phyloP scores from a whole-genome alignment of 2,113 vertebrate species.

The Benitochromis conjunctus region DNA sequence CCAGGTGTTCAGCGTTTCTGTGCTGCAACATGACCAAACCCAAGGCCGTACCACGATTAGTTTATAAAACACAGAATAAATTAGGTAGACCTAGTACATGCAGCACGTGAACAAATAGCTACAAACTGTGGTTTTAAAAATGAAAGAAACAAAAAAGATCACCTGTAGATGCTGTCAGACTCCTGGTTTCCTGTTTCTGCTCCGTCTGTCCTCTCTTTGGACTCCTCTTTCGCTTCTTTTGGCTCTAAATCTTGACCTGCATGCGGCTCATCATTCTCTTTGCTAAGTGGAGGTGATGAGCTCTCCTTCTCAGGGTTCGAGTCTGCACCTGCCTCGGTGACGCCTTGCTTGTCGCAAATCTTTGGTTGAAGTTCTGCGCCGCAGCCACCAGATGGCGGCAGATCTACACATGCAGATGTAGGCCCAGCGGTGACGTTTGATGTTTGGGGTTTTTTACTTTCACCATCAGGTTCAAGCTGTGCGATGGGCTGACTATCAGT shows the following conservation, averaged over 20 bases:
- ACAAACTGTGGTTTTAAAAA: not conserved
- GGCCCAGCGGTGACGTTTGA: not conserved
- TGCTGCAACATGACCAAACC: not conserved
- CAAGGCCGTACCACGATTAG: not conserved
- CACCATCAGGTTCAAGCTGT: not conserved
- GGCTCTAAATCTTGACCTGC: not conserved
- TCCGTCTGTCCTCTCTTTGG: not conserved
- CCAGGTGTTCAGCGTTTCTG: not conserved
- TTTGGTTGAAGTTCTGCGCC: not conserved
- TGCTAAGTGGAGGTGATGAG: not conserved
- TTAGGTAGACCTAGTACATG: not conserved
- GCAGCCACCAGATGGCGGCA: constrained; percentile 34
- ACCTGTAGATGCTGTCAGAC: constrained; percentile 12
- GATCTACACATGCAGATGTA: not conserved
- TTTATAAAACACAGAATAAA: not conserved
- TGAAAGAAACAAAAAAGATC: not conserved
- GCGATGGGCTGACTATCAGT: not conserved
- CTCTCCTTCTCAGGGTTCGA: not conserved
- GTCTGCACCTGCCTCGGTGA: not conserved
- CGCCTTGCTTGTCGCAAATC: not conserved
- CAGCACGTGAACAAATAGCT: not conserved
- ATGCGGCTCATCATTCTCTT: not conserved
- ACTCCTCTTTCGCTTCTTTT: not conserved
- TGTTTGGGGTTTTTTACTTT: not conserved
- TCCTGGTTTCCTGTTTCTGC: not conserved